phyloP scores from a whole-genome alignment of 2,888 invertebrate genomes.

The Strigamia maritima region DNA sequence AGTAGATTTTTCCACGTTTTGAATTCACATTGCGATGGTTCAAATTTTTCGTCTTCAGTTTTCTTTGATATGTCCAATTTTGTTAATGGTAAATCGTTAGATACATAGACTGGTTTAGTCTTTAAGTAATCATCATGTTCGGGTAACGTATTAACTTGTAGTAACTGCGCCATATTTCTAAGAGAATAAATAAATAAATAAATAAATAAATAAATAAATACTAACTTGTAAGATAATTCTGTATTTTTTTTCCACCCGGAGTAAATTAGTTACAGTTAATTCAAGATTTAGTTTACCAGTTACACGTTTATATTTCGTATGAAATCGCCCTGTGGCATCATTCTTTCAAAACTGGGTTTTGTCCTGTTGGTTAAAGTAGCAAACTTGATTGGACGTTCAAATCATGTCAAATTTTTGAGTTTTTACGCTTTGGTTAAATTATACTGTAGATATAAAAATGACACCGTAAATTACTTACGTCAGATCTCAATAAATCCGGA shows the following conservation, averaged over 20 bases:
- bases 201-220: neutral
- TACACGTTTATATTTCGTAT: neutral
- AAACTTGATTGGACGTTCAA: neutral
- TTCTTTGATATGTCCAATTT: neutral
- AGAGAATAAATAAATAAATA: neutral
- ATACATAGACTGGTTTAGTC: neutral
- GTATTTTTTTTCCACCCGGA: neutral
- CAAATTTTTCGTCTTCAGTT: neutral
- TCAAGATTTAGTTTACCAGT: neutral
- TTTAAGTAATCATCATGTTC: neutral
- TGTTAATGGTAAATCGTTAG: neutral
- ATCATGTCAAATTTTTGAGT: neutral
- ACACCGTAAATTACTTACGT: neutral
- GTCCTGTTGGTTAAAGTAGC: neutral
- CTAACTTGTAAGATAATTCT: neutral
- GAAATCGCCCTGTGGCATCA: neutral
- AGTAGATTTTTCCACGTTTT: slow-evolving; percentile 43
- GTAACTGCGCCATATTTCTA: slow-evolving; percentile 6
- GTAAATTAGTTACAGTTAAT: neutral
- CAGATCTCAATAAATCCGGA: neutral
- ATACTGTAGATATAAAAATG: neutral
- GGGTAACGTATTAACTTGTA: neutral
- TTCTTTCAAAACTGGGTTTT: neutral
- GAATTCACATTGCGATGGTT: neutral
- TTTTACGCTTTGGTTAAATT: neutral